Conservation (phyloP, 2,888 invertebrate genomes). For the Baccha elongata region DNA sequence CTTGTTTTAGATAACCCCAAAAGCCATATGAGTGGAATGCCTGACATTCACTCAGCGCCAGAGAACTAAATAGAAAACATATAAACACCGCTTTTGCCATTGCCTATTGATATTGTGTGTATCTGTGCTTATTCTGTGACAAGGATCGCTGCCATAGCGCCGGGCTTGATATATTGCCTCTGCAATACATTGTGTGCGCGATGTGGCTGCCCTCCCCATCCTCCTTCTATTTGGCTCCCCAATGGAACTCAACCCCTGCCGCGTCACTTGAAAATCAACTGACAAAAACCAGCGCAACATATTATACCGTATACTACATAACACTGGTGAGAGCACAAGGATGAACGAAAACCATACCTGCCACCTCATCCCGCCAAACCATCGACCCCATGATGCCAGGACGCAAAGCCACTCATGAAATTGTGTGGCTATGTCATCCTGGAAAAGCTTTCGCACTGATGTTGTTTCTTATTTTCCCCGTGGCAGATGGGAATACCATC, state of each 20-base stretch:
- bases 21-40: constrained; percentile 74
- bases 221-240: background rate
- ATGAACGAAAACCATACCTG: constrained; percentile 44
- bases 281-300: constrained; percentile 74
- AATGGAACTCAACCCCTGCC: constrained; percentile 48
- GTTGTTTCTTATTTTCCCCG: constrained; percentile 70
- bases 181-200: constrained; percentile 70
- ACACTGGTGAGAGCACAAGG: constrained; percentile 61
- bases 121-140: constrained; percentile 73
- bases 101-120: constrained; percentile 74
- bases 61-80: constrained; percentile 73
- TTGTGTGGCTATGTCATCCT: constrained; percentile 79
- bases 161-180: constrained; percentile 71
- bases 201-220: constrained; percentile 10
- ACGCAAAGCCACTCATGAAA: constrained; percentile 73
- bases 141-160: constrained; percentile 63
- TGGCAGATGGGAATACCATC: constrained; percentile 72
- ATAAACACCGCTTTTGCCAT: constrained; percentile 73
- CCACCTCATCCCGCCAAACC: constrained; percentile 58
- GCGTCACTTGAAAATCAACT: constrained; percentile 73
- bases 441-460: constrained; percentile 74
- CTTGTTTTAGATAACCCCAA: constrained; percentile 77
- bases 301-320: constrained; percentile 69
- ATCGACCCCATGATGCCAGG: constrained; percentile 58
- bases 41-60: constrained; percentile 72